phyloP scores from a whole-genome alignment of 1,140 invertebrate genomes.

The Drosophila bocqueti region DNA sequence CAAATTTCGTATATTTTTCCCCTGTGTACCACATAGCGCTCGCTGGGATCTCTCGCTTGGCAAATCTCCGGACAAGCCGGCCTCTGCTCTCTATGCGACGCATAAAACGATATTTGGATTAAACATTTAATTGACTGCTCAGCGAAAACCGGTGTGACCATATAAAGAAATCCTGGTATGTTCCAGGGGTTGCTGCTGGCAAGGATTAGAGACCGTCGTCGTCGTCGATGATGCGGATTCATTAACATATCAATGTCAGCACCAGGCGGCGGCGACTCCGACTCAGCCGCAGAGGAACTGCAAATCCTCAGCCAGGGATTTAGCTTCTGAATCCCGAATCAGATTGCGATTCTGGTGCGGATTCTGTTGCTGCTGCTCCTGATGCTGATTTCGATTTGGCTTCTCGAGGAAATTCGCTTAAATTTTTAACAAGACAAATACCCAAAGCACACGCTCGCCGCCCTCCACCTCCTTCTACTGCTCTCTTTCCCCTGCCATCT shows the following conservation, averaged over 20 bases:
- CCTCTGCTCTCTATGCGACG: constrained; percentile 38
- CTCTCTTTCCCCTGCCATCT: neutral
- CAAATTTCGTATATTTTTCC: neutral
- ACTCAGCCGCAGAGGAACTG: constrained; percentile 9
- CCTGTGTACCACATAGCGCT: constrained; percentile 3
- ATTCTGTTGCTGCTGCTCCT: constrained; percentile 29
- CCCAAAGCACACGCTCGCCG: constrained; percentile 67
- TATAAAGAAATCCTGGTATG: constrained; percentile 1
- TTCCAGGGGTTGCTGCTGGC: constrained; percentile 44
- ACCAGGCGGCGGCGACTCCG: constrained; percentile 31
- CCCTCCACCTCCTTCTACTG: neutral
- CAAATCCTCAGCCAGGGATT: constrained; percentile 33
- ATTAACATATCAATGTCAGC: constrained; percentile 83
- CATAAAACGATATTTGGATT: constrained; percentile 82
- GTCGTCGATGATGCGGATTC: constrained; percentile 36
- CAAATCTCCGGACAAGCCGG: constrained; percentile 9
- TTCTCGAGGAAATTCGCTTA: constrained; percentile 76
- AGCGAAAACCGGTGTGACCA: constrained; percentile 63
- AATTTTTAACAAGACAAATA: constrained; percentile 83
- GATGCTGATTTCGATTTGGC: constrained; percentile 68
- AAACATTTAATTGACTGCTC: constrained; percentile 75
- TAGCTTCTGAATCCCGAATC: constrained; percentile 47
- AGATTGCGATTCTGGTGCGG: constrained; percentile 47
- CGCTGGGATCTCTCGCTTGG: constrained; percentile 8
- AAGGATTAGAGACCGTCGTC: constrained; percentile 55